phyloP scores from a whole-genome alignment of 2,797 vertebrate species.

The Clarias laeviceps region DNA sequence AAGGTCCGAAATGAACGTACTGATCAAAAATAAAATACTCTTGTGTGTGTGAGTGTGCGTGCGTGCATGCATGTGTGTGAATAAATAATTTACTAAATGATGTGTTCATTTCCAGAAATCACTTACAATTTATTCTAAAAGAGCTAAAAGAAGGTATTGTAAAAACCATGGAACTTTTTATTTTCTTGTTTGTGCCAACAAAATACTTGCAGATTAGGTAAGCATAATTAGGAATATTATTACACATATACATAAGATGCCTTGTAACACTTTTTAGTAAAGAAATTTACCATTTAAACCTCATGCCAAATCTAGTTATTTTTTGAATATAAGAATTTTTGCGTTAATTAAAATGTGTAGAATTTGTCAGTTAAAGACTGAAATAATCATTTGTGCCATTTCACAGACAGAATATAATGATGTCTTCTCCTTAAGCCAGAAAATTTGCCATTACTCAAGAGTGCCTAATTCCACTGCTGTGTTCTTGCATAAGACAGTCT shows the following conservation, averaged over 20 bases:
- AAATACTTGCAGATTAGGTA: background rate
- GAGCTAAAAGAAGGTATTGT: background rate
- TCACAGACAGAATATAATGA: slow-evolving; percentile 11
- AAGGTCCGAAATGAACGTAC: background rate
- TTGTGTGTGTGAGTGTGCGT: slow-evolving; percentile 1
- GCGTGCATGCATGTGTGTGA: background rate
- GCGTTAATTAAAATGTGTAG: background rate
- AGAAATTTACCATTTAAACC: background rate
- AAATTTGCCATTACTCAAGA: slow-evolving; percentile 16
- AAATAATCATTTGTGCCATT: background rate
- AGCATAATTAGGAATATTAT: background rate
- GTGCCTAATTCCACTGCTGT: background rate
- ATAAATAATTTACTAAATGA: slow-evolving; percentile 16
- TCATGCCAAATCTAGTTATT: background rate
- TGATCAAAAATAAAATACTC: background rate
- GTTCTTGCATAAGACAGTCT: slow-evolving; percentile 11
- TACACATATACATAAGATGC: background rate
- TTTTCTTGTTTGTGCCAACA: background rate
- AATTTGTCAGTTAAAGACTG: background rate
- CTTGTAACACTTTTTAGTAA: background rate
- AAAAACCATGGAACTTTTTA: slow-evolving; percentile 8
- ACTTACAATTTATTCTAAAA: background rate
- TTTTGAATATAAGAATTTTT: background rate
- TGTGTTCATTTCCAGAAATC: slow-evolving; percentile 13
- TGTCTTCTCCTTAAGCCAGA: background rate